Base-by-base conservation (phyloP, 2,888 invertebrate genomes). In the Xestobium rufovillosum region DNA sequence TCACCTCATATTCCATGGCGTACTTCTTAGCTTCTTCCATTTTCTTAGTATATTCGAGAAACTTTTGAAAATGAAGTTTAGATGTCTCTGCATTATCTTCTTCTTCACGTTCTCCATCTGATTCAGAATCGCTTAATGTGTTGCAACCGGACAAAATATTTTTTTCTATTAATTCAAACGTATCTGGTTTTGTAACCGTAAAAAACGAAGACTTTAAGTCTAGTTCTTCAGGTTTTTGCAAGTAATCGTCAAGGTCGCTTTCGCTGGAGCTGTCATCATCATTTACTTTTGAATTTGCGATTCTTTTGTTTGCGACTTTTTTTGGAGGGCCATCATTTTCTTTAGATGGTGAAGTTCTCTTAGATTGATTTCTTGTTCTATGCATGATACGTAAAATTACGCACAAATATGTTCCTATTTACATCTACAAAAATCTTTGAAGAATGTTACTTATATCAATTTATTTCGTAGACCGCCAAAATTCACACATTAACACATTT, bases 21-120 rank as follows among this genome's bases (percentile, higher is more conserved):
- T 70, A 67, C 37, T 70, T 68, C 57, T 75, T 77, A 6, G 76
- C 72, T 52, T 75, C 71, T 56, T 78, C 78, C 41, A 81, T 57
- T 60, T 71, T 71, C 31, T 66, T 68, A 44, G 73, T 73, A 50
- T 76, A 78, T 42, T 73, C 67, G 53, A 76, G 70, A 9, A 79
- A 63, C 48, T 75, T 71, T 45, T 68, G 52, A 48, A 76, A 76
- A 49, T 72, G 67, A 35, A 67, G 33, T 39, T 43, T 51, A 13
- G 43, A 27, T 10, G 31, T 41, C 13, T 34, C 15, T 14, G 4
- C 40, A 13, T 36, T 38, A 14, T 47, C 44, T 39, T 50, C 48
- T 28, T 42, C 38, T 8, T 48, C 54, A 6, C 50, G 50, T 25
- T 53, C 49, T 14, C n/a, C n/a, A n/a, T 60, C 60, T n/a, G 61